phyloP scores from a whole-genome alignment of 2,797 vertebrate genomes.

The Poeciliopsis turneri region DNA sequence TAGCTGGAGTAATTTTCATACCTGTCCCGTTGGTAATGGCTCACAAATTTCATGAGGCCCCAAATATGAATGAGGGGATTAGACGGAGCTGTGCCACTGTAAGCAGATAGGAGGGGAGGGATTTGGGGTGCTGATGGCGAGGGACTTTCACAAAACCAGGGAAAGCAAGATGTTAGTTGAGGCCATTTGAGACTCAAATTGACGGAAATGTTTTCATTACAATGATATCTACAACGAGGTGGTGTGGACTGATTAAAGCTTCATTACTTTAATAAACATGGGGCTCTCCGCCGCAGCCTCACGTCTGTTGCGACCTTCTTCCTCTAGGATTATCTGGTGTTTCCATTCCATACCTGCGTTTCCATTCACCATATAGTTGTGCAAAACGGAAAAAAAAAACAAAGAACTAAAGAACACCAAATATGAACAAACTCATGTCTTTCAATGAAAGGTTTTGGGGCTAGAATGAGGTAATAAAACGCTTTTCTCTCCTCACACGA shows the following conservation, averaged over 20 bases:
- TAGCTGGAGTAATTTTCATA: slow-evolving; percentile 72
- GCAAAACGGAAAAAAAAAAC: no score
- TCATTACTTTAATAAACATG: neutral
- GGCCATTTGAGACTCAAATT: neutral
- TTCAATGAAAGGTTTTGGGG: no score
- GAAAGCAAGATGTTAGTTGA: neutral
- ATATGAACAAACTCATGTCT: no score
- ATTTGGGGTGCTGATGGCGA: neutral
- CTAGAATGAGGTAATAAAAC: no score
- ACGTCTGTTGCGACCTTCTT: neutral
- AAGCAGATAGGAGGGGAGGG: slow-evolving; percentile 4
- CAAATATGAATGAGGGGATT: slow-evolving; percentile 60
- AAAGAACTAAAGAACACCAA: no score
- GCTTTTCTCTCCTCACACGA: no score
- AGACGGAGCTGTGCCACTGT: slow-evolving; percentile 36
- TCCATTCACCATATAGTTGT: no score
- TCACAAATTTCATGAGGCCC: slow-evolving; percentile 59
- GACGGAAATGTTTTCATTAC: neutral
- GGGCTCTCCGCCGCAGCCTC: neutral
- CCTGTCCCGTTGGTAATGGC: slow-evolving; percentile 71
- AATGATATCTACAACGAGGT: neutral
- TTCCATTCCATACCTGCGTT: no score
- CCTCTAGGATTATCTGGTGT: neutral
- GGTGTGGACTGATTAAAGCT: neutral
- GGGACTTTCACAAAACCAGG: neutral